Base-by-base conservation (phyloP, 2,888 invertebrate species). In the Cantharis rufa region DNA sequence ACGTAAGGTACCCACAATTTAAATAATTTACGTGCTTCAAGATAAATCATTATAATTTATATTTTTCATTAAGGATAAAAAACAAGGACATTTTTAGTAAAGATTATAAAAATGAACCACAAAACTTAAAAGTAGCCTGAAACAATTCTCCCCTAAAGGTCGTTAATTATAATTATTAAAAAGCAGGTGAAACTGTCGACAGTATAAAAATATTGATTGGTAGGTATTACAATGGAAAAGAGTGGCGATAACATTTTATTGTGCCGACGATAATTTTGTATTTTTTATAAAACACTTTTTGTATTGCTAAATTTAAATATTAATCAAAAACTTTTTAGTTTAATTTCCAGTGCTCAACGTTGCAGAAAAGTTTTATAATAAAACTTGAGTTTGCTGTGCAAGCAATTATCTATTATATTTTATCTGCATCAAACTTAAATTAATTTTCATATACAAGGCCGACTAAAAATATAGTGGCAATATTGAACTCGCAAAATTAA, bases 81-180 rank as follows among this genome's bases (percentile, higher is more conserved):
- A 48, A 48, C 48, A 48, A 48, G 48, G 48, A 48, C 48, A 48
- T 48, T 48, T 48, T 48, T 48, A 48, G 48, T 48, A 48, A 48
- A 48, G 48, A 48, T 48, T 48, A 48, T 48, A 48, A 48, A 48
- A 48, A 48, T 48, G 48, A 48, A 48, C 48, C 64, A 21, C 64
- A 66, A 66, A 24, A 66, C 64, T 66, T 66, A 66, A 66, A 66
- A 48, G 71, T 71, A 62, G 77, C 69, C 69, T 71, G 71, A 69
- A 70, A 78, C 74, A 72, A 78, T 77, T 70, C 77, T 75, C 69
- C 27, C 76, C 70, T 15, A 71, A 78, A 72, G 73, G 75, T 71
- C 75, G 76, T 72, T 78, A 78, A 78, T 78, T 73, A 78, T 70
- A 76, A 78, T 78, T 76, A 78, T 78, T 78, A 78, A 76, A 73